phyloP scores from a whole-genome alignment of 2,888 invertebrate genomes.

The Plagodis pulveraria region DNA sequence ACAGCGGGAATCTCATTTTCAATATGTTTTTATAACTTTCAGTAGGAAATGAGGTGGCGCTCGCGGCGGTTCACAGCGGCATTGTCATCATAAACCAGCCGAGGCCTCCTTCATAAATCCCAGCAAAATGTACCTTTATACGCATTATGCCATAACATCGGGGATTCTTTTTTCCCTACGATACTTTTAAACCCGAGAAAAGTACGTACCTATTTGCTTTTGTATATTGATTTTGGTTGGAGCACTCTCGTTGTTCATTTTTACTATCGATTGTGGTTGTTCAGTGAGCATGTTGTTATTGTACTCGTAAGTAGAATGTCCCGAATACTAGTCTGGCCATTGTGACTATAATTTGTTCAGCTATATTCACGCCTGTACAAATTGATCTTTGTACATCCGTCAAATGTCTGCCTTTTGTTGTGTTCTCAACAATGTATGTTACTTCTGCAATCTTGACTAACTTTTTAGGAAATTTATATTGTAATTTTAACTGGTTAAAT shows the following conservation, averaged over 20 bases:
- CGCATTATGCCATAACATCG: slow-evolving; percentile 80
- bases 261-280: slow-evolving; percentile 7
- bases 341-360: too few relatives aligned
- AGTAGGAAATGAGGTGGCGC: slow-evolving; percentile 83
- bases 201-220: slow-evolving; percentile 55
- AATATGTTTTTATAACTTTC: slow-evolving; percentile 85
- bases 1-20: slow-evolving; percentile 82
- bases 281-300: background rate
- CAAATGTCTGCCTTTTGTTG: too few relatives aligned
- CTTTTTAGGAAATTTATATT: too few relatives aligned
- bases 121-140: slow-evolving; percentile 80
- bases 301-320: too few relatives aligned
- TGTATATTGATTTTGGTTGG: slow-evolving; percentile 27
- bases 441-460: too few relatives aligned
- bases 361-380: too few relatives aligned
- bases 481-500: too few relatives aligned
- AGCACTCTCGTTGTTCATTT: slow-evolving; percentile 15
- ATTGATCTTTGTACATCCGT: too few relatives aligned
- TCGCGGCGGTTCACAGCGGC: slow-evolving; percentile 68
- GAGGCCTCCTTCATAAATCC: slow-evolving; percentile 82
- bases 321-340: too few relatives aligned
- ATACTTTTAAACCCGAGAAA: slow-evolving; percentile 73
- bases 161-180: slow-evolving; percentile 60
- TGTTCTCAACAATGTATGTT: too few relatives aligned
- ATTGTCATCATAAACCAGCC: slow-evolving; percentile 84